Evolutionary conservation across 2,888 invertebrate species (phyloP).

Genomic region (Augochlorella aurata): DNA sequence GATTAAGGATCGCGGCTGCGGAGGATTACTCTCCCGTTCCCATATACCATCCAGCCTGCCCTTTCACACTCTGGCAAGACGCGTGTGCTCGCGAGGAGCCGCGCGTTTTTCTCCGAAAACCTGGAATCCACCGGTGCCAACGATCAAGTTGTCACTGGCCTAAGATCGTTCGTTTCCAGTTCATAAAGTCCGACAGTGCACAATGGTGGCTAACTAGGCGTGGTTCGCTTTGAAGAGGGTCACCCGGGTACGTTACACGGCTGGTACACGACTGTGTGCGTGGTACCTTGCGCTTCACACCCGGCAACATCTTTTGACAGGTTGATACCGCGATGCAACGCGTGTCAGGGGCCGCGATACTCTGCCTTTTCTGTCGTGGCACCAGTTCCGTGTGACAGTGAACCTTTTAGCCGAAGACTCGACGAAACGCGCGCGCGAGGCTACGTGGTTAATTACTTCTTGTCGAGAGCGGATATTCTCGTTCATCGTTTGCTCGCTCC

Average conservation of each 20-base stretch:
- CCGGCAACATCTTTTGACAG: slow-evolving; percentile 74
- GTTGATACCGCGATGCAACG: slow-evolving; percentile 72
- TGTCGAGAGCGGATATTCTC: neutral
- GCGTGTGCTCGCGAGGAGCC: slow-evolving; percentile 24
- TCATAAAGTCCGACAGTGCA: slow-evolving; percentile 70
- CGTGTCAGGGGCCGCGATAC: slow-evolving; percentile 70
- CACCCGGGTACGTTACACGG: slow-evolving; percentile 73
- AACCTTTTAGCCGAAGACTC: neutral
- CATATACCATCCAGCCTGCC: slow-evolving; percentile 1
- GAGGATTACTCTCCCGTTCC: slow-evolving; percentile 43
- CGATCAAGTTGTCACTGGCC: slow-evolving; percentile 75
- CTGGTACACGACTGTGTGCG: slow-evolving; percentile 47
- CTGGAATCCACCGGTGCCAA: slow-evolving; percentile 55
- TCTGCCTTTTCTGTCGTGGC: slow-evolving; percentile 64
- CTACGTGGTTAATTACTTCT: slow-evolving; percentile 1
- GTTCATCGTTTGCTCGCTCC: neutral
- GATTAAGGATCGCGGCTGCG: slow-evolving; percentile 40
- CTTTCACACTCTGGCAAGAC: slow-evolving; percentile 29
- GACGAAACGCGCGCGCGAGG: neutral
- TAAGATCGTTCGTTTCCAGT: slow-evolving; percentile 73
- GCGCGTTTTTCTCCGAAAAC: slow-evolving; percentile 52
- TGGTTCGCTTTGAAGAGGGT: slow-evolving; percentile 78
- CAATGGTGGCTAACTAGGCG: slow-evolving; percentile 79
- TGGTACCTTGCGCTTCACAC: slow-evolving; percentile 61
- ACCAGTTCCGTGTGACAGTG: slow-evolving; percentile 24